Base-by-base conservation (phyloP, 2,797 vertebrate species). In the Tachyglossus aculeatus region DNA sequence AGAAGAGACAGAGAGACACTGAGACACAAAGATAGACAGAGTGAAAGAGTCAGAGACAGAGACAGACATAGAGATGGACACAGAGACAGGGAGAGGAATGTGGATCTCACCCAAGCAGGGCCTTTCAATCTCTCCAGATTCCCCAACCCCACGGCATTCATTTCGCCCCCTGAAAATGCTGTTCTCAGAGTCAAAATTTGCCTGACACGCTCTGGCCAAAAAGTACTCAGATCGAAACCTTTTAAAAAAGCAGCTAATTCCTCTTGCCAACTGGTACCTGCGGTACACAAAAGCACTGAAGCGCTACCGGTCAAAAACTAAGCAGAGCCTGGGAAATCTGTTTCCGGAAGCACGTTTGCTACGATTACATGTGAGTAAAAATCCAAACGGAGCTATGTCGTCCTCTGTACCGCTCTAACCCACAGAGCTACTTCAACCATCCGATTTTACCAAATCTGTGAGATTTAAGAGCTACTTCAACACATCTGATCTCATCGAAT, bases 371-470 rank as follows among this genome's bases (percentile, higher is more conserved):
- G n/a, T 40, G 57, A 70, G 47, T 21, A 33, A 67, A 51, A 63
- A 41, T 50, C 54, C 3, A 29, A 54, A 50, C 33, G 44, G 36
- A 21, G 50, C 61, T 63, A 59, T 50, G 50, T 54, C 36, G 65
- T 22, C 11, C 33, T 65, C 16, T 18, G 39, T 31, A 47, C 8
- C 12, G 56, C 16, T 57, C 64, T 74, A 52, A 58, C 15, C 25
- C 67, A 39, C 19, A 19, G 3, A 47, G 18, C 18, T 34, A 14
- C 71, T 32, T 21, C 53, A 12, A 48, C 10, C 39, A 55, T 43
- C 33, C 51, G 13, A 71, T 59, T 27, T 63, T 27, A 15, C 37
- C 74, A 15, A 43, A 36, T 6, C 41, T 33, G 66, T 19, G 29
- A 53, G 59, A 56, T 59, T 5, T 44, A 9, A 59, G 3, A 47